These are phyloP conservation scores for Trachemys scripta DNA, from an alignment of 2,113 vertebrate genomes.

Conservation along the genomic window DNA sequence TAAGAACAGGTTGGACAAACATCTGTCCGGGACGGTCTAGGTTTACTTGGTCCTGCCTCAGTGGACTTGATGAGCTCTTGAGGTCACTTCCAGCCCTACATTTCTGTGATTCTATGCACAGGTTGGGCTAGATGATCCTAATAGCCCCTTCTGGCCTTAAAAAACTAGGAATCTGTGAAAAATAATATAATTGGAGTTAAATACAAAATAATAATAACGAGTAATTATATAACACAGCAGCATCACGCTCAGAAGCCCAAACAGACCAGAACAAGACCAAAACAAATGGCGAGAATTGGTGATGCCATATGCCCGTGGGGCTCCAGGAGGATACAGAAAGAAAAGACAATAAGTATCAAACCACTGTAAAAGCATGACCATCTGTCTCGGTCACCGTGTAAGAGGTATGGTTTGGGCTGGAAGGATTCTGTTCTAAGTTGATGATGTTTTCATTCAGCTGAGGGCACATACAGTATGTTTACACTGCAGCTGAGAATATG, in stretches of 20 bases:
- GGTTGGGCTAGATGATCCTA: background rate
- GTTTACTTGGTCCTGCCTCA: background rate
- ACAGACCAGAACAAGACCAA: background rate
- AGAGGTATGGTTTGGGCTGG: background rate
- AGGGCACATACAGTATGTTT: background rate
- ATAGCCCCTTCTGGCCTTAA: background rate
- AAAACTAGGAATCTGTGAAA: background rate
- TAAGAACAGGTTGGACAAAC: background rate
- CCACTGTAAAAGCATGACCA: background rate
- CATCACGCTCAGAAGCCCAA: background rate
- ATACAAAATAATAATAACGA: background rate
- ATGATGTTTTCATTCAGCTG: background rate
- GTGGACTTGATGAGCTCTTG: background rate
- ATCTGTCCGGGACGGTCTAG: background rate
- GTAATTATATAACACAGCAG: background rate
- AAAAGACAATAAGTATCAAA: background rate
- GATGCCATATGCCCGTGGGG: background rate
- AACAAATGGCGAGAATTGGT: background rate
- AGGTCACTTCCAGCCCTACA: background rate
- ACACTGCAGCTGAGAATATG: background rate
- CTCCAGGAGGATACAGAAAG: background rate
- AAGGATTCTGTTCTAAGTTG: background rate
- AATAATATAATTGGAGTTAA: background rate
- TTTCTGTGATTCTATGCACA: background rate
- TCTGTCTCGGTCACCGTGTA: rapidly evolving